Evolutionary conservation across 1,140 invertebrate species (phyloP), one percentile per base, ranked within the genome.

Genomic region (Halyomorpha halys): DNA sequence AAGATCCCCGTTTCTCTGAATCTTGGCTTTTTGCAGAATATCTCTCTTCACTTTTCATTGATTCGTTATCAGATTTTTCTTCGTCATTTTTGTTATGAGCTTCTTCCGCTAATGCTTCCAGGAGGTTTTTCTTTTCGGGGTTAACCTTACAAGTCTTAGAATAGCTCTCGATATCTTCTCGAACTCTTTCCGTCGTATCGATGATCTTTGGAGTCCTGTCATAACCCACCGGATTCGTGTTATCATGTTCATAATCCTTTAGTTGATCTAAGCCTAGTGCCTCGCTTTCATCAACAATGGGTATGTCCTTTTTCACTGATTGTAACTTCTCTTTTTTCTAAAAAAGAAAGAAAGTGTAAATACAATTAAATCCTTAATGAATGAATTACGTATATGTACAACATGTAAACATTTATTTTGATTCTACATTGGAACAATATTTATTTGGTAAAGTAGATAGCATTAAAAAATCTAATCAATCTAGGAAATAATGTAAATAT

Each of bases 221-320:
- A 59, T 59, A 45, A 64, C 65, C 67, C 64, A 62, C 53, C 15
- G 63, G 23, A 59, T 45, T 61, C 45, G 69, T 67, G 63, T 68
- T 65, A 59, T 68, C 66, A 51, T 65, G 59, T 61, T 69, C 69
- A 66, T 67, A 44, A 44, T 67, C 64, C 23, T 47, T 63, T 23
- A 64, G 64, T 6, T 56, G 44, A 0, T 65, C 23, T 14, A 49
- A 18, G 19, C 47, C 18, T n/a, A 62, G 47, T 18, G 47, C 27
- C 27, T 39, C 53, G 16, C 18, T 51, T 19, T 59, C 53, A 13
- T 61, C 64, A 25, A 61, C 60, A 34, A 62, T 56, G 14, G 59
- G 53, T 2, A 59, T 60, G 21, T 62, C 44, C 44, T 66, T 66
- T 19, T 39, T 44, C 16, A 47, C 23, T 3, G 18, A 19, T 14